Conservation (phyloP, 2,888 invertebrate species). For the Adineta ricciae region DNA sequence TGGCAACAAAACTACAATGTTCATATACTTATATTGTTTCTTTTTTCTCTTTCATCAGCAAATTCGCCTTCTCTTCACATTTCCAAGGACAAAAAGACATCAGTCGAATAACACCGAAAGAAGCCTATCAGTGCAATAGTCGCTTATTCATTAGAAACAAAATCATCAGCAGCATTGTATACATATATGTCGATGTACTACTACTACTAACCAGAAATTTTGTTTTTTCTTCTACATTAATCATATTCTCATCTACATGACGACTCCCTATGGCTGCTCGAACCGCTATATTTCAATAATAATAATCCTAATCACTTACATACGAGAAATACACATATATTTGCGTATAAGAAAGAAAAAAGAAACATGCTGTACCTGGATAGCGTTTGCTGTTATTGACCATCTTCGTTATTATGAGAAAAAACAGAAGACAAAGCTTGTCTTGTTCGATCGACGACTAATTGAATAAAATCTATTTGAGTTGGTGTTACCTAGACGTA, state of each 20-base stretch:
- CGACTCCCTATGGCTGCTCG: neutral
- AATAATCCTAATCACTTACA: neutral
- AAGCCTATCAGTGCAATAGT: neutral
- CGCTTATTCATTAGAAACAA: neutral
- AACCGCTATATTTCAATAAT: neutral
- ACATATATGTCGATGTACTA: neutral
- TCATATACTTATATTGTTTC: neutral
- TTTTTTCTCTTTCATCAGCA: neutral
- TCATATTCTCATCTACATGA: neutral
- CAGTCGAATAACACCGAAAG: neutral
- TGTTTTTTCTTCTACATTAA: neutral
- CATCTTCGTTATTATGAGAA: neutral
- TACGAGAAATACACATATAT: neutral
- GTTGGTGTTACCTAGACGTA: neutral
- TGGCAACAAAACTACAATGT: neutral
- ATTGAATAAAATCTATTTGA: slow-evolving; percentile 9
- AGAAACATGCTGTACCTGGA: neutral
- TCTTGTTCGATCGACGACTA: neutral
- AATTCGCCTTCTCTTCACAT: neutral
- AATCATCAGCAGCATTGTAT: neutral
- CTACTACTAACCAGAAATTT: neutral
- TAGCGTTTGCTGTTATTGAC: neutral
- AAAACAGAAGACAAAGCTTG: neutral
- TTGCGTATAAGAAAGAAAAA: too few relatives aligned
- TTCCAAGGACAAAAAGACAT: neutral